These are phyloP conservation scores for Varanus salvator DNA, from an alignment of 2,113 vertebrate genomes.

Conservation along the genomic window DNA sequence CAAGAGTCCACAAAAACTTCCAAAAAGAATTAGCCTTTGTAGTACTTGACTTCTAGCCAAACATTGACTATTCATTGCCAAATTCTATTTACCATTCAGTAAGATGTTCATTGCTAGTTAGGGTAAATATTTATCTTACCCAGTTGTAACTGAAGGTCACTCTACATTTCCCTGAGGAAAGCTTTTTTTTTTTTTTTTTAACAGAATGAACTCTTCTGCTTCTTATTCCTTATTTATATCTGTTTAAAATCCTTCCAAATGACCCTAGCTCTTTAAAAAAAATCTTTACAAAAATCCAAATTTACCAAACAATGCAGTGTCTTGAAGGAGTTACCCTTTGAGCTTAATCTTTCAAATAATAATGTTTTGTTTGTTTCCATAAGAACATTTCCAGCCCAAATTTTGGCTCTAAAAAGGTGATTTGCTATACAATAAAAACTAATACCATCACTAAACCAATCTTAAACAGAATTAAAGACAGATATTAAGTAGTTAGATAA, in stretches of 20 bases:
- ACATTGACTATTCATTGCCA: conserved; percentile 67
- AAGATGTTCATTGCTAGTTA: conserved; percentile 44
- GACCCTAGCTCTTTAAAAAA: not conserved
- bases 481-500: not conserved
- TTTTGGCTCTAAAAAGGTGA: not conserved
- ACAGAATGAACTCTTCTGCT: conserved; percentile 34
- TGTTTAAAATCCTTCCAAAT: not conserved
- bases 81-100: conserved; percentile 58
- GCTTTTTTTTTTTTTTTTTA: conserved; percentile 19
- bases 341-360: not conserved
- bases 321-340: not conserved
- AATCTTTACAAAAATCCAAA: not conserved
- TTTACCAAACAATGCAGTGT: conserved; percentile 31
- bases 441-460: not conserved
- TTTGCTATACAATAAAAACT: not conserved
- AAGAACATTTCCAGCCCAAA: not conserved
- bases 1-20: conserved; percentile 58
- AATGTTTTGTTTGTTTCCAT: not conserved
- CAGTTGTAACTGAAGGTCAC: conserved; percentile 49
- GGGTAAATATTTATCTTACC: conserved; percentile 68
- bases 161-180: conserved; percentile 55
- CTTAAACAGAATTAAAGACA: not conserved
- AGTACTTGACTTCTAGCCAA: conserved; percentile 64
- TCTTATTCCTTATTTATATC: conserved; percentile 46
- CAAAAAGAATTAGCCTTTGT: conserved; percentile 58